Conservation (phyloP, 2,888 invertebrate genomes). For the Axea sp. region DNA sequence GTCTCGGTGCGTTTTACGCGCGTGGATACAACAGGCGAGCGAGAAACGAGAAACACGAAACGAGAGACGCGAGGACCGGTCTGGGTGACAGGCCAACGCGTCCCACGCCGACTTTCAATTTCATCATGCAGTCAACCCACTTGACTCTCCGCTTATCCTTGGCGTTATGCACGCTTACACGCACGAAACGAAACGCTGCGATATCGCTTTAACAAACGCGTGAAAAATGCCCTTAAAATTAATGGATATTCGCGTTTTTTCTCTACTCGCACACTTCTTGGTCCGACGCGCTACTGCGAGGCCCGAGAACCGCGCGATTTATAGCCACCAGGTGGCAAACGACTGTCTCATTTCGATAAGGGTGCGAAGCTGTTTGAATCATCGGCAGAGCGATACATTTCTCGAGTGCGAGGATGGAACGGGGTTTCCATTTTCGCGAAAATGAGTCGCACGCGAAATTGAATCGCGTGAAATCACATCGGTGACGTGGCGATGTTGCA, state of each 20-base stretch:
- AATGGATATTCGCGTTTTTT: constrained; percentile 34
- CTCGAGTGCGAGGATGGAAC: background rate
- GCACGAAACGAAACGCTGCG: constrained; percentile 9
- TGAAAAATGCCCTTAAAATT: constrained; percentile 16
- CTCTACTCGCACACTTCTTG: constrained; percentile 9
- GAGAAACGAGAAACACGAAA: constrained; percentile 9
- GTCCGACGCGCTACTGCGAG: constrained; percentile 10
- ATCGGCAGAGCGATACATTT: constrained; percentile 7
- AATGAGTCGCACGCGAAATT: too few species aligned
- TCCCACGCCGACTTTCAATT: constrained; percentile 60
- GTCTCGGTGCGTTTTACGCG: constrained; percentile 12
- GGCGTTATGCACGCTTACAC: constrained; percentile 32
- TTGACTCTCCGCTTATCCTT: constrained; percentile 52
- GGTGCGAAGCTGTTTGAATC: constrained; percentile 16
- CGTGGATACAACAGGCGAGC: background rate
- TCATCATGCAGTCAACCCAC: constrained; percentile 55
- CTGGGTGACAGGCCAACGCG: constrained; percentile 35
- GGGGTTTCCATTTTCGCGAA: too few species aligned
- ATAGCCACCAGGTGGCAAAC: constrained; percentile 10
- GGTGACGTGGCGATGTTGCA: too few species aligned
- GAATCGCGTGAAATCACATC: too few species aligned
- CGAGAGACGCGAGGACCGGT: constrained; percentile 38
- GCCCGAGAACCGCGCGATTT: constrained; percentile 1
- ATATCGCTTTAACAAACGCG: constrained; percentile 43
- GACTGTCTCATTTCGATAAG: constrained; percentile 16